Percentiles rank a stretch among this genome's conserved stretches.
Conservation (phyloP, 2,113 vertebrate species). For the Albula glossodonta region DNA sequence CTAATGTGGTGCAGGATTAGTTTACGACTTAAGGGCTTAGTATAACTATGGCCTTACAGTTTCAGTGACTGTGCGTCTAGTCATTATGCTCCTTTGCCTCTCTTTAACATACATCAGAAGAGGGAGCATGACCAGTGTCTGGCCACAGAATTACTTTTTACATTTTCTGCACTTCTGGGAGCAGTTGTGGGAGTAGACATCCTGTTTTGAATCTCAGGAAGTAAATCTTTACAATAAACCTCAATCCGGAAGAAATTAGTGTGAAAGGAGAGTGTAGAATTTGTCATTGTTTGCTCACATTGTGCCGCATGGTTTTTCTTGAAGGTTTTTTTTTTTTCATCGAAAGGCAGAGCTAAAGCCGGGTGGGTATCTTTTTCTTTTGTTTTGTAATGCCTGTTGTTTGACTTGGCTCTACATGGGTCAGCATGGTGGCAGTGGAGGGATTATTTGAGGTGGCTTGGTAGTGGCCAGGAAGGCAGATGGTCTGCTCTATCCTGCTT, state of each 20-base stretch:
- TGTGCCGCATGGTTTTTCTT: background rate
- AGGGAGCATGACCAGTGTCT: background rate
- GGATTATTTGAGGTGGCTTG: conserved; percentile 27
- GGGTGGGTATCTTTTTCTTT: background rate
- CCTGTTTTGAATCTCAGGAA: background rate
- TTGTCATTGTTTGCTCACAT: background rate
- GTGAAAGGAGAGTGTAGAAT: background rate
- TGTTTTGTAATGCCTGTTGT: background rate
- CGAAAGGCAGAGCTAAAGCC: background rate
- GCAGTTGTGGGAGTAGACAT: background rate
- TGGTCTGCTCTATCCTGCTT: conserved; percentile 31
- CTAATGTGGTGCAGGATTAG: background rate
- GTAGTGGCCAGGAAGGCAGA: conserved; percentile 37
- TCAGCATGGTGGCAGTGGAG: conserved; percentile 23
- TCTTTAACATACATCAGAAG: background rate
- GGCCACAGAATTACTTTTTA: background rate
- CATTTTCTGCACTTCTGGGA: background rate
- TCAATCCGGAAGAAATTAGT: background rate
- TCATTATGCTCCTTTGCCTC: background rate
- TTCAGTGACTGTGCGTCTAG: background rate
- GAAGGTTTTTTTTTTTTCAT: background rate
- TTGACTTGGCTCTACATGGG: background rate
- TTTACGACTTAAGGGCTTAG: background rate
- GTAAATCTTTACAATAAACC: background rate
- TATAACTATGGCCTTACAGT: background rate